Conservation (phyloP, 2,113 vertebrate genomes). For the Podilymbus podiceps region DNA sequence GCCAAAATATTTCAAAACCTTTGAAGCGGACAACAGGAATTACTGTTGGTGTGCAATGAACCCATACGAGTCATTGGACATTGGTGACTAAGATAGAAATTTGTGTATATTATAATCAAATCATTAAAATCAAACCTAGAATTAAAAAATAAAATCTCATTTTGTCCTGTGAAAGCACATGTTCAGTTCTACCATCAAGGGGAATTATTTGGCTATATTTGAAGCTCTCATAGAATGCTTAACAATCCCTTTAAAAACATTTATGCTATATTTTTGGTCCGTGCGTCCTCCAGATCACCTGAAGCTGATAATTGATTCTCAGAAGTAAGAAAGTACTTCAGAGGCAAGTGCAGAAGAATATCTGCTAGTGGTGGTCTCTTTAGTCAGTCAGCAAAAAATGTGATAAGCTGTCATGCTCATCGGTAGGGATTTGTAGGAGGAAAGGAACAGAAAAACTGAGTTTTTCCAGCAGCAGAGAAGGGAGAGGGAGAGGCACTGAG, state of each 20-base stretch:
- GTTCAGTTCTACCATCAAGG: neutral
- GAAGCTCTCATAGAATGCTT: neutral
- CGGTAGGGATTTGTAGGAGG: neutral
- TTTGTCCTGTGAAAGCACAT: neutral
- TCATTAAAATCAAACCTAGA: neutral
- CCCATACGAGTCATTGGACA: neutral
- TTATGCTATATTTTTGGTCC: neutral
- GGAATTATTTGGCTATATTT: neutral
- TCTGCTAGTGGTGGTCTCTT: neutral
- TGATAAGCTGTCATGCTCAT: neutral
- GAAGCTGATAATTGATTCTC: neutral
- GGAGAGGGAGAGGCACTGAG: neutral
- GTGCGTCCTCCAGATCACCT: neutral
- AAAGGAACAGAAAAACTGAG: neutral
- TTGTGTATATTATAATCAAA: neutral
- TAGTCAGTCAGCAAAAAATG: neutral
- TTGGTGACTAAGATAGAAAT: neutral
- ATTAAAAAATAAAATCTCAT: neutral
- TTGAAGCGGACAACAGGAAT: neutral
- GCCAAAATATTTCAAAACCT: neutral
- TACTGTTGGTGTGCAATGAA: neutral
- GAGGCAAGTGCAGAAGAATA: neutral
- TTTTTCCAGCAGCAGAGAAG: neutral
- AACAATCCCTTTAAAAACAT: neutral
- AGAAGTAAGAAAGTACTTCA: neutral